Evolutionary conservation across 1,140 invertebrate genomes (phyloP).

Genomic region (Galendromus occidentalis): DNA sequence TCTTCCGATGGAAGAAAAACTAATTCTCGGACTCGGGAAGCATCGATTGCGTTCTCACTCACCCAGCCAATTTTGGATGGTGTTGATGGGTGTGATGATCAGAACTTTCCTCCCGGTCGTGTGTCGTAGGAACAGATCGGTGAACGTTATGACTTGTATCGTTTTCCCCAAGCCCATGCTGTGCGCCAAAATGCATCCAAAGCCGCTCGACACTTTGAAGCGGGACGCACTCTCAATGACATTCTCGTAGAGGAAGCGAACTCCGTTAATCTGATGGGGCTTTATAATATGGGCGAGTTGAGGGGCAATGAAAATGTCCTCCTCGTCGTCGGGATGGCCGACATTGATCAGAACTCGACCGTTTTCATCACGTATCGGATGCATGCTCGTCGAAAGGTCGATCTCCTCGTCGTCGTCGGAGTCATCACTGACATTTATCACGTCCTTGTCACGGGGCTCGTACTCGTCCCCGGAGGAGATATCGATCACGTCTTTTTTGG

Average conservation of each 20-base stretch:
- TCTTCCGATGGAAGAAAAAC: too few species aligned
- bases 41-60: background rate
- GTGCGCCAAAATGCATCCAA: conserved; percentile 93
- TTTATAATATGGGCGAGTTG: conserved; percentile 82
- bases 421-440: background rate
- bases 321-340: conserved; percentile 76
- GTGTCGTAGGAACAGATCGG: conserved; percentile 78
- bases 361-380: conserved; percentile 49
- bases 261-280: conserved; percentile 91
- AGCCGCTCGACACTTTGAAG: conserved; percentile 69
- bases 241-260: conserved; percentile 88
- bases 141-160: conserved; percentile 60
- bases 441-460: background rate
- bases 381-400: background rate
- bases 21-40: background rate
- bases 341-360: conserved; percentile 85
- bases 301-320: conserved; percentile 76
- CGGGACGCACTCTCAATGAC: conserved; percentile 74
- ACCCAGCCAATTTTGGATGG: conserved; percentile 77
- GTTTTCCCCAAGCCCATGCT: conserved; percentile 99
- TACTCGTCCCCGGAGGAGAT: conserved; percentile 11
- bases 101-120: conserved; percentile 71
- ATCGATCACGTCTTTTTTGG: conserved; percentile 15
- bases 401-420: conserved; percentile 4
- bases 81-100: conserved; percentile 97